Evolutionary conservation across 2,113 vertebrate genomes (phyloP), one percentile per base, ranked within the genome.

Genomic region (Thunnus maccoyii): DNA sequence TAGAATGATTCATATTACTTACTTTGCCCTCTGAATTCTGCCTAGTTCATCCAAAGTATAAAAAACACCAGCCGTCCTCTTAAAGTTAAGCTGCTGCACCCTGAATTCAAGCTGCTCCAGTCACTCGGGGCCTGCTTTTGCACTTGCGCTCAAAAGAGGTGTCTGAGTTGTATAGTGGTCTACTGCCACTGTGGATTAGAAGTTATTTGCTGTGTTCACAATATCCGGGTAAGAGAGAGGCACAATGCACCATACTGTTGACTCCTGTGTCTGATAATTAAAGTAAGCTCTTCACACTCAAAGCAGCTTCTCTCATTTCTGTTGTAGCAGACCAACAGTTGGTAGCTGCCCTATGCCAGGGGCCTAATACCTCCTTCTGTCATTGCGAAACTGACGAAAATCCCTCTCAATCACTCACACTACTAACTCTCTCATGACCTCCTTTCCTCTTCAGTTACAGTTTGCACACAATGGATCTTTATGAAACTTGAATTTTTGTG

Each of bases 211-310:
- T 25, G 72, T 48, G 47, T 73, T 79, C 81, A 69, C 65, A 0
- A 27, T 72, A 64, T 58, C 61, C 0, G 80, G 16, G 60, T 0
- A 66, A 64, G 63, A 61, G 65, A 57, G 72, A 71, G 16, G 13
- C 82, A 80, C 77, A 71, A 69, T 60, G 80, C 76, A 25, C 27
- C 77, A 25, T 56, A 50, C 84, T 82, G 91, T 86, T 72, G 86
- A 91, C 85, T 85, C 72, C 72, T 77, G 76, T 72, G 84, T 89
- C 77, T 92, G 83, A 89, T 93, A 91, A 91, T 92, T 90, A 88
- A 90, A 93, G 84, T 89, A 88, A 91, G 91, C 89, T 80, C 86
- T 78, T 80, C 87, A 69, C 82, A 72, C 75, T 84, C 5, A 4
- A 32, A 93, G 85, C 89, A 61, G 78, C 80, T 88, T 82, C 80